phyloP scores from a whole-genome alignment of 2,797 vertebrate species.

The Pseudopleuronectes americanus region DNA sequence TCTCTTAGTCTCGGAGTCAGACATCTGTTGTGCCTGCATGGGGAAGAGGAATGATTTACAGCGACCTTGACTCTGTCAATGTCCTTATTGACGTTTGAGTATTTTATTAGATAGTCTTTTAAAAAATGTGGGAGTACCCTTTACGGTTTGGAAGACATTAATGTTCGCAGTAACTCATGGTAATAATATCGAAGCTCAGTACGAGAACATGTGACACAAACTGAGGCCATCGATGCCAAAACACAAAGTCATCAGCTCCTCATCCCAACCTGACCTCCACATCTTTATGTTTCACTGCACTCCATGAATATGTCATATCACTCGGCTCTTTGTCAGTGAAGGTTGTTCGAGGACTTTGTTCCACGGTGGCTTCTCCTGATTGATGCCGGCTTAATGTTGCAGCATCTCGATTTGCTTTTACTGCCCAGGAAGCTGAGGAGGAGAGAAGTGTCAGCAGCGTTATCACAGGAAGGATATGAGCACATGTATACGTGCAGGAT shows the following conservation, averaged over 20 bases:
- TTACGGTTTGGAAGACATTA: background rate
- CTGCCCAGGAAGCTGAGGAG: slow-evolving; percentile 3
- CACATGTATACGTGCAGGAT: background rate
- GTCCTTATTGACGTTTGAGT: no score
- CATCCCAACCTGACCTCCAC: slow-evolving; percentile 20
- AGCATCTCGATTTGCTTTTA: slow-evolving; percentile 6
- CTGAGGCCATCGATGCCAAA: background rate
- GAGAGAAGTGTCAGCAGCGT: background rate
- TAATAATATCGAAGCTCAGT: background rate
- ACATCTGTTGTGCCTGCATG: no score
- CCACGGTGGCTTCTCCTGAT: slow-evolving; percentile 8
- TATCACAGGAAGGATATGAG: background rate
- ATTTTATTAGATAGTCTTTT: background rate
- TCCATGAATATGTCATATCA: slow-evolving; percentile 21
- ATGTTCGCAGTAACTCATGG: background rate
- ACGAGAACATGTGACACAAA: background rate
- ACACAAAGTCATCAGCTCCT: slow-evolving; percentile 22
- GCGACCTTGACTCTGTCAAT: no score
- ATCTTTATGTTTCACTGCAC: slow-evolving; percentile 31
- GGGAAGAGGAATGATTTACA: no score
- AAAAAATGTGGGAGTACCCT: background rate
- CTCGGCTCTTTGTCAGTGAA: slow-evolving; percentile 17
- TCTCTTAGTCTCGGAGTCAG: background rate
- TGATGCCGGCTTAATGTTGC: slow-evolving; percentile 6
- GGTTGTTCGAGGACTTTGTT: slow-evolving; percentile 15